A percentile compares a stretch with the other conserved stretches of the same genome.
Conservation (phyloP, 2,888 invertebrate genomes). For the Lasioglossum pauxillum region DNA sequence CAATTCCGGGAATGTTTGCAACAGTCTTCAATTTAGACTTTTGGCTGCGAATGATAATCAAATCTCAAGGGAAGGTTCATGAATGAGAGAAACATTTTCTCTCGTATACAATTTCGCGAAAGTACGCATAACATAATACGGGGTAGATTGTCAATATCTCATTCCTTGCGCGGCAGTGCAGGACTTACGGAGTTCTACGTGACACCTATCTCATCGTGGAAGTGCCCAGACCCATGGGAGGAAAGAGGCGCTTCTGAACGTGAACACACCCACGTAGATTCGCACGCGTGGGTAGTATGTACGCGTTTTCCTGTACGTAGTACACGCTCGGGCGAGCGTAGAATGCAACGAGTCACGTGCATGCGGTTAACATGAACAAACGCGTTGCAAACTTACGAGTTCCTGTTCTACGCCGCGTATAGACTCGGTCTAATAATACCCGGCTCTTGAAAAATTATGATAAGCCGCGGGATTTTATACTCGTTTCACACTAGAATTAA, state of each 20-base stretch:
- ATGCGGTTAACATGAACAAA: conserved; percentile 26
- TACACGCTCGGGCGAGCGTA: conserved; percentile 37
- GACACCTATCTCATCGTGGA: background rate
- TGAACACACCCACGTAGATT: conserved; percentile 59
- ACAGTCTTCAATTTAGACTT: background rate
- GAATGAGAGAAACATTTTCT: background rate
- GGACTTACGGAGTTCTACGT: background rate
- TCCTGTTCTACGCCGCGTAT: conserved; percentile 4
- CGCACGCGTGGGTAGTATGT: conserved; percentile 56
- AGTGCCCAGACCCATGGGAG: background rate
- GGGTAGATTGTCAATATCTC: background rate
- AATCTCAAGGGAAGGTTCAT: background rate
- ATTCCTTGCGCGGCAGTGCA: background rate
- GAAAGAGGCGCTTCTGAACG: conserved; percentile 10
- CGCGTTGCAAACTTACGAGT: conserved; percentile 27
- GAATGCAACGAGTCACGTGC: conserved; percentile 50
- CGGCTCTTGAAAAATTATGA: conserved; percentile 28
- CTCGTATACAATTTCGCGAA: background rate
- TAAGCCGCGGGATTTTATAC: background rate
- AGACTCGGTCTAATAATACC: conserved; percentile 38
- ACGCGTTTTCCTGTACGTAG: conserved; percentile 33
- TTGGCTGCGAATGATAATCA: background rate
- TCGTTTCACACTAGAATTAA: conserved; percentile 5
- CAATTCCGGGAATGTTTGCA: background rate
- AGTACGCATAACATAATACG: background rate